Evolutionary conservation across 2,113 vertebrate genomes (phyloP), one percentile per base, ranked within the genome.

Genomic region (Sorex araneus): DNA sequence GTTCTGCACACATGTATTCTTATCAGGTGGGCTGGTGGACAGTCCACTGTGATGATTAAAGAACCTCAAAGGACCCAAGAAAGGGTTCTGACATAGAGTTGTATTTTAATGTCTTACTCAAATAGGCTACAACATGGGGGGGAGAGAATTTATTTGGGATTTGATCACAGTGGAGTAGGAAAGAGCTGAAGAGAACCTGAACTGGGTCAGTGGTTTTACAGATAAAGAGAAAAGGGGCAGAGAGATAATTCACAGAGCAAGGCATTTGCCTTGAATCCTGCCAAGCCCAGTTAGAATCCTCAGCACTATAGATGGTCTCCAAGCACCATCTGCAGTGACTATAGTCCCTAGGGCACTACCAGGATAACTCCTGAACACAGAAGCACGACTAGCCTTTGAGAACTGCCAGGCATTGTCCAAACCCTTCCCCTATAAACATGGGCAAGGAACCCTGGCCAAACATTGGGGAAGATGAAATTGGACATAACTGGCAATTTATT

Each of bases 141-240:
- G 84, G 87, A 91, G 64, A 6, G 23, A 34, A 80, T 30, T 80
- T 73, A 43, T 3, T 77, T 84, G 77, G 71, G 54, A 94, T 64
- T 45, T 69, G 11, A 76, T 34, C 40, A 45, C 54, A 73, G 28
- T 13, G n/a, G 23, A 84, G 43, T 18, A 91, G 69, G 13, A 32
- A 95, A 71, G 4, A 9, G n/a, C 28, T 43, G 34, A 85, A 57
- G 36, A 84, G 66, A 8, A 25, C 13, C 2, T 7, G 19, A 60
- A 40, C 34, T 40, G 40, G 40, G 40, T 40, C 54, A 54, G 60
- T 36, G 13, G 50, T 21, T 30, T 5, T 45, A 80, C 1, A 43
- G n/a, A 89, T 69, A 32, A 90, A 77, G 43, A 77, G 34, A 69
- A 86, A 80, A 32, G 43, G 27, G 40, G 40, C 40, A 40, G 40